A percentile compares a stretch with the other conserved stretches of the same genome.
Conservation (phyloP, 2,888 invertebrate species). For the Ashinkailepas kermadecensis region DNA sequence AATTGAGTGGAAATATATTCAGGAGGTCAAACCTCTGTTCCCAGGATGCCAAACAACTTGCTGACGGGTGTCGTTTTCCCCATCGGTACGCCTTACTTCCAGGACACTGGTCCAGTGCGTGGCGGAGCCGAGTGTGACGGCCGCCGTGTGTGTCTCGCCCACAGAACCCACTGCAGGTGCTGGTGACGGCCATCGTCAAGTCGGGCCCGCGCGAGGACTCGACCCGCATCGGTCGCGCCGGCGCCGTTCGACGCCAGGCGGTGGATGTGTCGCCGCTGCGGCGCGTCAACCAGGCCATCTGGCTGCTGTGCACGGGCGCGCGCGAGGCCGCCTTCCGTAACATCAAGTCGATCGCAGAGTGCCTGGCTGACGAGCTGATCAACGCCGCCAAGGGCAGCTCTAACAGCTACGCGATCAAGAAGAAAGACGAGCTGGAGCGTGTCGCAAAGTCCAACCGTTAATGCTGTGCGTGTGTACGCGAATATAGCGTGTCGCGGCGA, state of each 20-base stretch:
- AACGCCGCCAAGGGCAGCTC: slow-evolving; percentile 99
- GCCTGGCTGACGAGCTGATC: slow-evolving; percentile 98
- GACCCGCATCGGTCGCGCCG: slow-evolving; percentile 98
- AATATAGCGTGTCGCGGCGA: no score
- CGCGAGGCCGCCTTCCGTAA: slow-evolving; percentile 99
- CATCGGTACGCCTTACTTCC: no score
- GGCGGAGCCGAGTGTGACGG: no score
- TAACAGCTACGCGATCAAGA: slow-evolving; percentile 99
- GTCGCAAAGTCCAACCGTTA: slow-evolving; percentile 99
- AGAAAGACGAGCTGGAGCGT: slow-evolving; percentile 99
- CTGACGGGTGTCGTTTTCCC: no score
- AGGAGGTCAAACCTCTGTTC: no score
- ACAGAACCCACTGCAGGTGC: slow-evolving; percentile 38
- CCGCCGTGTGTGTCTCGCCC: neutral
- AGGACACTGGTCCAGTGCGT: no score
- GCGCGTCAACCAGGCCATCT: slow-evolving; percentile 98
- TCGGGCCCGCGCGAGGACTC: slow-evolving; percentile 99
- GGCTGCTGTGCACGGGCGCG: slow-evolving; percentile 97
- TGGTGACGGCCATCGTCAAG: slow-evolving; percentile 97
- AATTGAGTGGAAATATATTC: no score
- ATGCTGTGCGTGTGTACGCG: slow-evolving; percentile 39
- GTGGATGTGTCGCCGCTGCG: slow-evolving; percentile 98
- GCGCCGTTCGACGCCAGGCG: slow-evolving; percentile 99
- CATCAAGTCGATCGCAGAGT: slow-evolving; percentile 99
- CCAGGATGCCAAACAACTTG: no score